Evolutionary conservation across 2,888 invertebrate genomes (phyloP).

Genomic region (Nomada ferruginata): DNA sequence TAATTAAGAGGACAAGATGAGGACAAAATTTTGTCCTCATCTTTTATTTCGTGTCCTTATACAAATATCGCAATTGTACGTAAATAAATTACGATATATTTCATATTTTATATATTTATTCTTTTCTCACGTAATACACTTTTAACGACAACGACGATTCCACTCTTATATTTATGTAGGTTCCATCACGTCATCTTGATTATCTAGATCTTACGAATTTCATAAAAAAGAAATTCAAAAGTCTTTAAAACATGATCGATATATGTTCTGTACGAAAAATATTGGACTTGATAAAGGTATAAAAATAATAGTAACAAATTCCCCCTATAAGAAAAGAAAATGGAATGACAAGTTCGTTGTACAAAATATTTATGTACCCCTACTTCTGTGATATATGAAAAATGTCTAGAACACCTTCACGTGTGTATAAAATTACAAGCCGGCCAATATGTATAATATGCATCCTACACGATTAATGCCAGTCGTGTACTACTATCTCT

Average conservation of each 20-base stretch:
- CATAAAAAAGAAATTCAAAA: constrained; percentile 43
- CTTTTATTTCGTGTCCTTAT: background rate
- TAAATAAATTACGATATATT: constrained; percentile 39
- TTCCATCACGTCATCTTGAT: constrained; percentile 2
- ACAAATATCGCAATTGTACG: background rate
- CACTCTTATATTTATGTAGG: background rate
- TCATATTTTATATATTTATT: constrained; percentile 47
- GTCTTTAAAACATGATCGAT: constrained; percentile 10
- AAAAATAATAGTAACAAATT: constrained; percentile 3
- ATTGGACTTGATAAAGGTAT: constrained; percentile 3
- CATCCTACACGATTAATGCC: constrained; percentile 31
- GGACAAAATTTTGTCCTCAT: background rate
- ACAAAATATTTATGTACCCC: constrained; percentile 7
- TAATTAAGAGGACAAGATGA: too few relatives aligned
- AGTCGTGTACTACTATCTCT: constrained; percentile 39
- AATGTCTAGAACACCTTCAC: constrained; percentile 15
- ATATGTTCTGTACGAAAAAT: constrained; percentile 22
- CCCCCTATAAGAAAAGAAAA: constrained; percentile 3
- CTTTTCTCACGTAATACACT: constrained; percentile 19
- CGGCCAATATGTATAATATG: constrained; percentile 22
- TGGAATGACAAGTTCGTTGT: constrained; percentile 25
- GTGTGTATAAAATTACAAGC: constrained; percentile 52
- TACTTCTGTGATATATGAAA: constrained; percentile 29
- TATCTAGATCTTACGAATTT: constrained; percentile 8
- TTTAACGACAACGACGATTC: constrained; percentile 12